These are phyloP conservation scores for Meloidogyne exigua DNA, from an alignment of 1,140 invertebrate genomes.

Conservation along the genomic window DNA sequence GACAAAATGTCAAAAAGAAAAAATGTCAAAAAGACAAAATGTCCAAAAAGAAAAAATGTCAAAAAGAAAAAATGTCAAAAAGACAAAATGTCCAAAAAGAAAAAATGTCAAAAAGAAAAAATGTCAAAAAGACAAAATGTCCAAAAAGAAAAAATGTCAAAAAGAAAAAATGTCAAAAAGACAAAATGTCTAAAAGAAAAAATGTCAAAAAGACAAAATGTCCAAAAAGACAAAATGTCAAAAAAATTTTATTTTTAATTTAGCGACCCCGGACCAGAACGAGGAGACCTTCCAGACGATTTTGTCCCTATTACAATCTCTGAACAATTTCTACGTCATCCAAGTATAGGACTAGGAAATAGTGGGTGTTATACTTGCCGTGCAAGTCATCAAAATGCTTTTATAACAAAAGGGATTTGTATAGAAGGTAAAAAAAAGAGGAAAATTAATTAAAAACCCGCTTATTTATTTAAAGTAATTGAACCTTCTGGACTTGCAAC, in stretches of 20 bases:
- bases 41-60: background rate
- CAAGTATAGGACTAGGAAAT: conserved; percentile 57
- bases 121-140: background rate
- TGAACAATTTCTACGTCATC: conserved; percentile 62
- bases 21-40: background rate
- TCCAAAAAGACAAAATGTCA: background rate
- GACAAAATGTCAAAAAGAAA: background rate
- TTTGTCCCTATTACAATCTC: conserved; percentile 62
- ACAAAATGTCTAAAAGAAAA: background rate
- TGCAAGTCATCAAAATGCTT: conserved; percentile 56
- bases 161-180: too few species aligned
- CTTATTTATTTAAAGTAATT: conserved; percentile 40
- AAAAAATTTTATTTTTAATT: background rate
- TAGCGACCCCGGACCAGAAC: conserved; percentile 61
- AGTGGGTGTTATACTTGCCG: conserved; percentile 61
- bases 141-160: background rate
- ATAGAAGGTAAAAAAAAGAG: conserved; percentile 49
- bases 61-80: too few species aligned
- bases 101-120: background rate
- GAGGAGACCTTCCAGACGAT: conserved; percentile 63
- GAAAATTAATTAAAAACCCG: background rate
- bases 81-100: background rate
- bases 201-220: background rate
- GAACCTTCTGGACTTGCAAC: conserved; percentile 57
- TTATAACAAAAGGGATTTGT: conserved; percentile 63